Evolutionary conservation across 2,113 vertebrate species (phyloP).

Genomic region (Prunella fulvescens): DNA sequence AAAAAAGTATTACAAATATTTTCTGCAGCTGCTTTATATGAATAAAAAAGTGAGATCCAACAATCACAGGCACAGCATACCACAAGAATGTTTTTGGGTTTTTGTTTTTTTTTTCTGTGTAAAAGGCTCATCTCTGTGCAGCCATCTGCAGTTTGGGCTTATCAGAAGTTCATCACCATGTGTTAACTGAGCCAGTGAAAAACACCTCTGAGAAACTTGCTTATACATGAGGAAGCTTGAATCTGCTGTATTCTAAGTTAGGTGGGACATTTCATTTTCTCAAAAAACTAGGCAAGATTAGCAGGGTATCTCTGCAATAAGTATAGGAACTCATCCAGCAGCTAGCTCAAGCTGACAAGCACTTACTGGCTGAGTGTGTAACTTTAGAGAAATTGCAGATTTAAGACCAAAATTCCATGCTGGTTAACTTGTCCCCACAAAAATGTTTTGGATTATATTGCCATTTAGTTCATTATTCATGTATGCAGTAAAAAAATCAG

Average conservation of each 20-base stretch:
- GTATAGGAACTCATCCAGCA: neutral
- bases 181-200: neutral
- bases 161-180: accelerated
- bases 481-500: neutral
- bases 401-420: neutral
- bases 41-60: neutral
- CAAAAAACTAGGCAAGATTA: neutral
- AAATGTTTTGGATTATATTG: neutral
- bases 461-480: neutral
- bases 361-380: neutral
- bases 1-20: neutral
- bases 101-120: neutral
- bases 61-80: neutral
- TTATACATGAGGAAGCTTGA: neutral
- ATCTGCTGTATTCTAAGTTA: neutral
- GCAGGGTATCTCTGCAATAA: neutral
- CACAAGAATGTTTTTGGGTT: neutral
- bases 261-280: neutral
- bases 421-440: neutral
- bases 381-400: neutral
- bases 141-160: neutral
- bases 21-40: neutral
- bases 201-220: neutral
- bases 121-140: neutral
- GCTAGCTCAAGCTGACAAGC: neutral